A percentile compares a stretch with the other conserved stretches of the same genome.
These are phyloP conservation scores for Dione juno DNA, from an alignment of 2,888 invertebrate species.

Conservation along the genomic window DNA sequence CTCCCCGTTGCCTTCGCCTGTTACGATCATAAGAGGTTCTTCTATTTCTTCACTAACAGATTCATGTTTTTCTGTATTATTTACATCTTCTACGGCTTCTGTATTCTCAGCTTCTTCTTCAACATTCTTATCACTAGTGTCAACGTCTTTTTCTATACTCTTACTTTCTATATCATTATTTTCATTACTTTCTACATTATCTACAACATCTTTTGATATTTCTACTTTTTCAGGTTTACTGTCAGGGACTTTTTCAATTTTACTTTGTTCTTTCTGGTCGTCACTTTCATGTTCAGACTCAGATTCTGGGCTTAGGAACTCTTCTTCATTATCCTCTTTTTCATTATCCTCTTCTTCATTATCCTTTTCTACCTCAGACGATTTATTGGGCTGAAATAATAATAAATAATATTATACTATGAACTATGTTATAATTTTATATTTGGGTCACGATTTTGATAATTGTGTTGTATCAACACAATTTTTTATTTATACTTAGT, in stretches of 20 bases:
- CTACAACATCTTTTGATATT: slow-evolving; percentile 43
- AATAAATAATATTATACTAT: background rate
- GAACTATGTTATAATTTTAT: too few species aligned
- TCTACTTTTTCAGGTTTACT: slow-evolving; percentile 38
- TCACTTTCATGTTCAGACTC: slow-evolving; percentile 72
- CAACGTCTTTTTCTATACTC: slow-evolving; percentile 49
- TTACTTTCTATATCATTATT: slow-evolving; percentile 48
- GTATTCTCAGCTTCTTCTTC: slow-evolving; percentile 44
- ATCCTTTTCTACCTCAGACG: slow-evolving; percentile 69
- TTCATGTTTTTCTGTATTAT: slow-evolving; percentile 37
- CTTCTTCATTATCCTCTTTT: slow-evolving; percentile 79
- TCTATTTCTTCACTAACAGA: slow-evolving; percentile 86
- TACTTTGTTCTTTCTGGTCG: slow-evolving; percentile 49
- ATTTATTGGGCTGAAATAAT: slow-evolving; percentile 56
- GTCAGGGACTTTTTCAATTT: slow-evolving; percentile 39
- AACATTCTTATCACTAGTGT: slow-evolving; percentile 44
- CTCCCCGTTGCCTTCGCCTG: slow-evolving; percentile 87
- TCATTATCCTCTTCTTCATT: slow-evolving; percentile 80
- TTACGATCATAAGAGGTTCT: slow-evolving; percentile 88
- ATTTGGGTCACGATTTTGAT: too few species aligned
- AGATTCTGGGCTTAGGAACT: slow-evolving; percentile 77
- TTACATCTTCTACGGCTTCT: slow-evolving; percentile 45
- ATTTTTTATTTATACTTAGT: too few species aligned
- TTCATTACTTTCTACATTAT: slow-evolving; percentile 39
- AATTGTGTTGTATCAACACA: too few species aligned